These are phyloP conservation scores for Ictalurus furcatus DNA, from an alignment of 2,113 vertebrate species.

Conservation along the genomic window DNA sequence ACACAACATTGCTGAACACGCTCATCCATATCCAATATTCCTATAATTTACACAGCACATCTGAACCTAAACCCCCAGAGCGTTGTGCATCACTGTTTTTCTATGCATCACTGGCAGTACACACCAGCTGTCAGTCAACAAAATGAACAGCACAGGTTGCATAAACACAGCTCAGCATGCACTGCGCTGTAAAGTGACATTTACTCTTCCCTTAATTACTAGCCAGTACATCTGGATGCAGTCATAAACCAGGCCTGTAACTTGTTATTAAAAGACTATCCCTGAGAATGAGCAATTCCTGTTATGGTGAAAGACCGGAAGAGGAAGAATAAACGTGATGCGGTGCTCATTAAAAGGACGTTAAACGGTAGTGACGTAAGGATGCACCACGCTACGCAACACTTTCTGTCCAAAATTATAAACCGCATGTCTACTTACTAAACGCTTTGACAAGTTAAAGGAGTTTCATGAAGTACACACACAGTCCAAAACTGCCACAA, in stretches of 20 bases:
- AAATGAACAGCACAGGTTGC: background rate
- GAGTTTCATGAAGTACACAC: background rate
- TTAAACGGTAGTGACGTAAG: background rate
- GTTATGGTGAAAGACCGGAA: background rate
- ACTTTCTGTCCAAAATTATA: background rate
- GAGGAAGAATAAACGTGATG: background rate
- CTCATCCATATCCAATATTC: background rate
- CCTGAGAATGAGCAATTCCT: background rate
- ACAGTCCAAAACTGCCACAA: background rate
- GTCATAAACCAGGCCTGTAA: background rate
- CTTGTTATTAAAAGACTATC: background rate
- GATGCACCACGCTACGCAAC: background rate
- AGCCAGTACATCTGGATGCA: background rate
- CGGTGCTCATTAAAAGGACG: no score
- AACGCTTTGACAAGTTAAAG: background rate
- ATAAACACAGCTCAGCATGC: conserved; percentile 18
- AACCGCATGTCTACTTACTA: background rate
- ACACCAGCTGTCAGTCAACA: conserved; percentile 35
- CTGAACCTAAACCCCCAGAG: background rate
- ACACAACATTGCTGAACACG: conserved; percentile 1
- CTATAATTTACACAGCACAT: background rate
- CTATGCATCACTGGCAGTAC: background rate
- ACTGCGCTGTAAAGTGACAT: background rate
- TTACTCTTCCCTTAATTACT: conserved; percentile 17
- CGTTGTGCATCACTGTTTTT: background rate